phyloP scores from a whole-genome alignment of 2,888 invertebrate genomes.

The Atrina japonica region DNA sequence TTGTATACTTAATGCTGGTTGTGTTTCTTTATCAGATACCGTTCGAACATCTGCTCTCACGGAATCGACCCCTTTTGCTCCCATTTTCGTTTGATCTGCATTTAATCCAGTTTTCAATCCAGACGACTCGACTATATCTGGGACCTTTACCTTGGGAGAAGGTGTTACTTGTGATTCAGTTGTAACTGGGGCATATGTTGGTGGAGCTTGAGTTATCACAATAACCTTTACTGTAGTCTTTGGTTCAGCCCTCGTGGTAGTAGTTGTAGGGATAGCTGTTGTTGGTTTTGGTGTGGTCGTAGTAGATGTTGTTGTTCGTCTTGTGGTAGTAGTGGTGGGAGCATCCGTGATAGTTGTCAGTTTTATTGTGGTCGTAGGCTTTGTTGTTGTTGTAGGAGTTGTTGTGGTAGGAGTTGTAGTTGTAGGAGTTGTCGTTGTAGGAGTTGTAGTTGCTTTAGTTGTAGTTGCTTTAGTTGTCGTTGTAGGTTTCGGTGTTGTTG shows the following conservation, averaged over 20 bases:
- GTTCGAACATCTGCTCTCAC: no score
- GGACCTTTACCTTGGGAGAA: neutral
- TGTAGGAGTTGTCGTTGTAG: neutral
- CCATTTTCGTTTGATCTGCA: no score
- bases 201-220: neutral
- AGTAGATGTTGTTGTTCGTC: neutral
- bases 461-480: neutral
- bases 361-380: neutral
- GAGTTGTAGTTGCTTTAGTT: slow-evolving; percentile 24
- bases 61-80: no score
- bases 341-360: neutral
- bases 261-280: neutral
- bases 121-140: neutral
- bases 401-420: neutral
- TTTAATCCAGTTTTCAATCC: no score
- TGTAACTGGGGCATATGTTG: no score
- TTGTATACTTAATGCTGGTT: no score
- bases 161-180: neutral
- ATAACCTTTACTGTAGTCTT: neutral
- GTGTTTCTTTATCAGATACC: no score
- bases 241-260: neutral
- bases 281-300: neutral
- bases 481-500: slow-evolving; percentile 28
- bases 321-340: neutral
- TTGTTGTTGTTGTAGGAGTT: neutral